Conservation (phyloP, 2,888 invertebrate species). For the Andrena praecox region DNA sequence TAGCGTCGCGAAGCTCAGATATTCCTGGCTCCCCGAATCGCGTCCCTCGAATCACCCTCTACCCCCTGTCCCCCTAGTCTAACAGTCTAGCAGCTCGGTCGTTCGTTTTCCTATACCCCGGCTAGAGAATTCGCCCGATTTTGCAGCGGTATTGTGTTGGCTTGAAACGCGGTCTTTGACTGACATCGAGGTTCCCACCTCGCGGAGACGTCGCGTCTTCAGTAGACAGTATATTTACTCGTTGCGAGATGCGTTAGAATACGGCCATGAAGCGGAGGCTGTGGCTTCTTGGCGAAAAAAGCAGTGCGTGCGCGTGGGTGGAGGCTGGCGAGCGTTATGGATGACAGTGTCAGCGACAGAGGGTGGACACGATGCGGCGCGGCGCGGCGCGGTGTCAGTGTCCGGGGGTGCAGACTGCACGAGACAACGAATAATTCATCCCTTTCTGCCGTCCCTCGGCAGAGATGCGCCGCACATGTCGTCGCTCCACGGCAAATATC, state of each 20-base stretch:
- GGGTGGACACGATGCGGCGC: conserved; percentile 68
- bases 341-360: conserved; percentile 81
- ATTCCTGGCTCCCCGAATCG: conserved; percentile 63
- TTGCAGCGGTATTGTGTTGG: background rate
- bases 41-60: conserved; percentile 28
- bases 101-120: background rate
- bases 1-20: conserved; percentile 74
- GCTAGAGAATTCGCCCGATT: conserved; percentile 4
- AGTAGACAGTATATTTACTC: background rate
- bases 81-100: background rate
- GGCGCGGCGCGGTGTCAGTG: conserved; percentile 74
- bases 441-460: conserved; percentile 58
- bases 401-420: conserved; percentile 78
- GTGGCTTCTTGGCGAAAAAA: conserved; percentile 11
- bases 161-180: background rate
- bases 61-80: background rate
- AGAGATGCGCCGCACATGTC: conserved; percentile 66
- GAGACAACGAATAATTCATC: conserved; percentile 84
- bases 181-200: background rate
- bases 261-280: background rate
- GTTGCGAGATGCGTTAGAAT: background rate
- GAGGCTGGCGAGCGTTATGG: conserved; percentile 75
- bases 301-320: conserved; percentile 44
- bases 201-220: background rate
- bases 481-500: conserved; percentile 47